Evolutionary conservation across 2,797 vertebrate genomes (phyloP).

Genomic region (Phaenicophaeus curvirostris): DNA sequence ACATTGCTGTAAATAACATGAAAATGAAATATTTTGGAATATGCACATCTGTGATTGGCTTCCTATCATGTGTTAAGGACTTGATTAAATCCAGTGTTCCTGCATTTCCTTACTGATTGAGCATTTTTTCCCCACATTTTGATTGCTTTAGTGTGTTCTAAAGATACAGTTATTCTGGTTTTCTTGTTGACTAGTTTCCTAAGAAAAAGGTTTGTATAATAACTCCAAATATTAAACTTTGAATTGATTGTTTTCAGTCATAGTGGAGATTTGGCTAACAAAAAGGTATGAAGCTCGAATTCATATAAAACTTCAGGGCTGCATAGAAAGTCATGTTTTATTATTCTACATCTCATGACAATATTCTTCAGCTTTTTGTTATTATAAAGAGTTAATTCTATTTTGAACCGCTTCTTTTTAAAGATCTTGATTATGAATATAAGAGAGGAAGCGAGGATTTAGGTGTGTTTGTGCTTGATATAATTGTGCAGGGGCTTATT

Average conservation of each 20-base stretch:
- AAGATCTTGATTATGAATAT: background rate
- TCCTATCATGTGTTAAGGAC: conserved; percentile 7
- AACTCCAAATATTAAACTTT: background rate
- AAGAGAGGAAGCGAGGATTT: background rate
- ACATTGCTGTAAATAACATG: conserved; percentile 1
- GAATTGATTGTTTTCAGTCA: background rate
- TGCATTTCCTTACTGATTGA: conserved; percentile 27
- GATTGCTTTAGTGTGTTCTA: background rate
- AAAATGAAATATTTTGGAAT: conserved; percentile 25
- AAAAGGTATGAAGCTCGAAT: background rate
- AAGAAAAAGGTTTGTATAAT: conserved; percentile 1
- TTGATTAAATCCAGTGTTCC: conserved; percentile 35
- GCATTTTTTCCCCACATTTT: conserved; percentile 8
- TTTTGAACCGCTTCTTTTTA: background rate
- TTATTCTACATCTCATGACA: background rate
- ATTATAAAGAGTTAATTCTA: background rate
- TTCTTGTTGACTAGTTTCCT: background rate
- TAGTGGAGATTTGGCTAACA: background rate
- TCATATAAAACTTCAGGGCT: background rate
- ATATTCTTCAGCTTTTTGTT: background rate
- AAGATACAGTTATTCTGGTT: conserved; percentile 13
- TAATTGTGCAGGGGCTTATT: background rate
- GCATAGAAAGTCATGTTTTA: background rate
- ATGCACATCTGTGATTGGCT: background rate
- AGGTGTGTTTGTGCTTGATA: background rate